These are phyloP conservation scores for Pegoplata infirma DNA, from an alignment of 2,888 invertebrate species.

Conservation along the genomic window DNA sequence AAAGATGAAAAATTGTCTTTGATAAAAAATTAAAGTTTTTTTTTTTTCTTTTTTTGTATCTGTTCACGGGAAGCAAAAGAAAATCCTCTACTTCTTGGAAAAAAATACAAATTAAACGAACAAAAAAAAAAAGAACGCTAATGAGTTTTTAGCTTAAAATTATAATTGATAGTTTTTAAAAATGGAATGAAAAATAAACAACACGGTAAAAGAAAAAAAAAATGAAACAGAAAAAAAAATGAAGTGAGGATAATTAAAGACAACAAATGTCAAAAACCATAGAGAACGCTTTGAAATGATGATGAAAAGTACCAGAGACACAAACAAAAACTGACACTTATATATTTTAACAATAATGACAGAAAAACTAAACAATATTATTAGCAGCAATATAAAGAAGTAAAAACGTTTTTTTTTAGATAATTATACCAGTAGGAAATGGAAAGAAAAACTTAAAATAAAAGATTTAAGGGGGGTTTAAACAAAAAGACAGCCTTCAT, in stretches of 20 bases:
- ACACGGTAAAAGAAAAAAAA: constrained; percentile 26
- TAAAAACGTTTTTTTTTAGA: no score
- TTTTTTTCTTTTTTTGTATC: not conserved
- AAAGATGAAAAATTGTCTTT: constrained; percentile 30
- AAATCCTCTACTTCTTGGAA: not conserved
- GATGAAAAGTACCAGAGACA: constrained; percentile 17
- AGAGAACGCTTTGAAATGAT: constrained; percentile 20
- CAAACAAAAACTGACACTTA: not conserved
- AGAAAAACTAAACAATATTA: not conserved
- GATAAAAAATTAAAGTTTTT: not conserved
- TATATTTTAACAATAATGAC: not conserved
- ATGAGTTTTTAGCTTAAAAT: constrained; percentile 51
- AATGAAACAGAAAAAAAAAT: constrained; percentile 18
- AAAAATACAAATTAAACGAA: not conserved
- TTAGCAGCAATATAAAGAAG: not conserved
- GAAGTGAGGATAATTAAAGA: constrained; percentile 49
- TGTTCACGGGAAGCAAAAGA: not conserved
- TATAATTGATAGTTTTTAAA: constrained; percentile 51
- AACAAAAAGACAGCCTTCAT: no score
- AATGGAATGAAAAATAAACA: not conserved
- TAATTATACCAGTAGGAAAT: constrained; percentile 40
- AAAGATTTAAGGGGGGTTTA: no score
- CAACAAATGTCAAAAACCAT: constrained; percentile 53
- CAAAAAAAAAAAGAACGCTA: constrained; percentile 24
- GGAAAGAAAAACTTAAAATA: no score